These are phyloP conservation scores for Drosophila tsacasi DNA, from an alignment of 1,140 invertebrate species.

Conservation along the genomic window DNA sequence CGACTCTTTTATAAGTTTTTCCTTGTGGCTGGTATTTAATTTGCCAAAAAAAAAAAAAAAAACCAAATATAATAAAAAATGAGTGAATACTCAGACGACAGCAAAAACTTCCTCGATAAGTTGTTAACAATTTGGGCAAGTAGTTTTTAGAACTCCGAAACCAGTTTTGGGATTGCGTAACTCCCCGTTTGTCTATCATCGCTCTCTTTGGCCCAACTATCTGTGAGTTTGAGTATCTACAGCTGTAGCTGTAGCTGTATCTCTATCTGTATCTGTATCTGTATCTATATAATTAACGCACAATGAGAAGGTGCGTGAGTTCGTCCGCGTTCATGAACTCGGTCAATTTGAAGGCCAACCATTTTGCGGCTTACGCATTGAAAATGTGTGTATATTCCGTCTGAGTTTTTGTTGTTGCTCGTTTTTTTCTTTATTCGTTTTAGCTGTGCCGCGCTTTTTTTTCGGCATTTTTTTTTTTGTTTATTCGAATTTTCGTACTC, in stretches of 20 bases:
- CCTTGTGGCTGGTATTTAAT: slow-evolving; percentile 58
- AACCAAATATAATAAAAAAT: slow-evolving; percentile 16
- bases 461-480: slow-evolving; percentile 25
- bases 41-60: slow-evolving; percentile 46
- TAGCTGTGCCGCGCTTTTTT: slow-evolving; percentile 16
- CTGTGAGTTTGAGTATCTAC: slow-evolving; percentile 35
- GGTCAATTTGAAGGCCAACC: slow-evolving; percentile 81
- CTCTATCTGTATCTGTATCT: slow-evolving; percentile 33
- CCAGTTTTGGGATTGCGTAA: slow-evolving; percentile 61
- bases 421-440: slow-evolving; percentile 18
- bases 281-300: slow-evolving; percentile 79
- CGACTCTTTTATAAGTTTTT: slow-evolving; percentile 76
- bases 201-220: slow-evolving; percentile 54
- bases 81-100: slow-evolving; percentile 2
- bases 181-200: slow-evolving; percentile 37
- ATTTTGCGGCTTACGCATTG: slow-evolving; percentile 79
- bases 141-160: slow-evolving; percentile 72
- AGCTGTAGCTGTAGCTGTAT: not conserved
- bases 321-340: slow-evolving; percentile 73
- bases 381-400: slow-evolving; percentile 58
- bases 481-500: slow-evolving; percentile 55
- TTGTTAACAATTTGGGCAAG: slow-evolving; percentile 80
- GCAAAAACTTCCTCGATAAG: slow-evolving; percentile 75
- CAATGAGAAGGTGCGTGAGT: slow-evolving; percentile 77
- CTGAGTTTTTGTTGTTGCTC: too few relatives aligned